phyloP scores from a whole-genome alignment of 1,140 invertebrate genomes.

The Parasteatoda tepidariorum region DNA sequence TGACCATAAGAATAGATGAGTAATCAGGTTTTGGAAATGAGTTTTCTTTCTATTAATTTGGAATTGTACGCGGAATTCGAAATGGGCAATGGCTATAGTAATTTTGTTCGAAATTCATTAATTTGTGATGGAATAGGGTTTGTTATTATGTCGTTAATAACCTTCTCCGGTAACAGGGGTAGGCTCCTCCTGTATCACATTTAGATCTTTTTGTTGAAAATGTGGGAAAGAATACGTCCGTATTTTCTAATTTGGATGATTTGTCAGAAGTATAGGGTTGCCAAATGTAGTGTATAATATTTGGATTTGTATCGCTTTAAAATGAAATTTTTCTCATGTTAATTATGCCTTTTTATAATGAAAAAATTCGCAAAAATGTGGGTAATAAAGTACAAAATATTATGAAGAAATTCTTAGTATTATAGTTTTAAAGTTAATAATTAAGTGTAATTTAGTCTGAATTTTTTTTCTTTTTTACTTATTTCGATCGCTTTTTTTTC shows the following conservation, averaged over 20 bases:
- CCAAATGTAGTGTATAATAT: neutral
- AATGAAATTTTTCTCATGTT: neutral
- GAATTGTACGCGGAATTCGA: neutral
- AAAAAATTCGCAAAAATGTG: neutral
- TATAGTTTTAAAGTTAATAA: neutral
- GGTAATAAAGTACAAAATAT: neutral
- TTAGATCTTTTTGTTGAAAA: conserved; percentile 37
- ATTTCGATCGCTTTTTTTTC: no score
- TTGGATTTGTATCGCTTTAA: neutral
- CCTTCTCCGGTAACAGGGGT: neutral
- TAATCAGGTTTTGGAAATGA: conserved; percentile 11
- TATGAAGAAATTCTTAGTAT: neutral
- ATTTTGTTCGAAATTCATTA: conserved; percentile 36
- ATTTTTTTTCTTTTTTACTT: no score
- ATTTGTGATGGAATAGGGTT: conserved; percentile 6
- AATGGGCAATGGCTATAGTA: conserved; percentile 26
- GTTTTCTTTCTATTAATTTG: conserved; percentile 47
- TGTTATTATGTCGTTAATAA: conserved; percentile 56
- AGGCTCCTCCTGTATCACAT: neutral
- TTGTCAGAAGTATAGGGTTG: neutral
- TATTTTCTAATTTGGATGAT: conserved; percentile 33
- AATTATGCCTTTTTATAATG: neutral
- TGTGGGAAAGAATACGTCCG: neutral
- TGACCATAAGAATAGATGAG: conserved; percentile 11
- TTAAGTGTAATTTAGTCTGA: no score